Evolutionary conservation across 2,797 vertebrate species (phyloP), one percentile per base, ranked within the genome.

Genomic region (Allobates femoralis): DNA sequence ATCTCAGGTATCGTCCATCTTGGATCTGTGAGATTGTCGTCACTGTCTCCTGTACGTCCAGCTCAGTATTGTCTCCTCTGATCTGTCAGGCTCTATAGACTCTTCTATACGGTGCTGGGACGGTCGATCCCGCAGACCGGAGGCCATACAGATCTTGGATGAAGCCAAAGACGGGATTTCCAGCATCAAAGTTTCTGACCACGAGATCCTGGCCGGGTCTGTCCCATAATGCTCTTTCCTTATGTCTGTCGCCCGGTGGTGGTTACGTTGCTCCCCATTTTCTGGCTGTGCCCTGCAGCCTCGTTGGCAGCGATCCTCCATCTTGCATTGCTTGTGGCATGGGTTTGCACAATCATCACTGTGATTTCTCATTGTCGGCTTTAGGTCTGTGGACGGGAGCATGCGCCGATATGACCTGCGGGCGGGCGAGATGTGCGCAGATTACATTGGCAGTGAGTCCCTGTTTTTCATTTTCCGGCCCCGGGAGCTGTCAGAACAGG

Each of bases 71-170:
- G 19, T 19, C 0, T 28, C 53, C 3, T 41, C 21, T 66, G 28
- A 74, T 14, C 3, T 50, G 23, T 5, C 87, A 99, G 98, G 98
- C 19, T 98, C 98, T 55, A 96, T 98, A 0, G 97, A 99, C 74
- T 96, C 96, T 60, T 95, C 95, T 0, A 91, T 98, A n/a, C 94
- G 97, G 0, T 98, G 98, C 91, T 99, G 97, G 97, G 97, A 98
- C 90, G 95, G 95, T 28, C 94, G 97, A 26, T 98, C 97, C 1
- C 95, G 96, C 60, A 94, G 90, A 89, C 94, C 93, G 0, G 96
- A 97, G 79, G 94, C 97, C 0, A 92, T 99, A 64, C 98, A 99
- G 92, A 91, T 94, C 8, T 88, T 99, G 66, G 96, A 97, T 0
- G 97, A 99, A 83, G 96, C 97, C 69, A 94, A 91, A 18, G 97